Base-by-base conservation (phyloP, 2,797 vertebrate species). In the Chelonia mydas region DNA sequence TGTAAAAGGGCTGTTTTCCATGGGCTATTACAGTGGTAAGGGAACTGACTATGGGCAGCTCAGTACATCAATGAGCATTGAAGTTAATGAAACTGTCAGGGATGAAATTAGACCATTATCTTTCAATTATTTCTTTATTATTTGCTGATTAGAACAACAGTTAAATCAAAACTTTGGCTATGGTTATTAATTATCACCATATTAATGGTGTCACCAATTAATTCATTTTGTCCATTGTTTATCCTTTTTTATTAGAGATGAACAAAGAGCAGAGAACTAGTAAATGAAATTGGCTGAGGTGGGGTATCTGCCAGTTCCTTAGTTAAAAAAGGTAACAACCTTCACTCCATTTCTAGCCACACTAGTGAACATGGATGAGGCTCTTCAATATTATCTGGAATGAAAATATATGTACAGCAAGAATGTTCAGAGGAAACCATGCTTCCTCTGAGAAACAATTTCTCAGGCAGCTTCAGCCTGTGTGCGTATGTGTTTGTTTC, bases 391-490 rank as follows among this genome's bases (percentile, higher is more conserved):
- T 50, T 72, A 72, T 21, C n/a, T 41, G 3, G 3, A 65, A 80
- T 54, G 23, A 90, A 94, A 94, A 57, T 31, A 4, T 3, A 9
- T 7, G 8, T 57, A 49, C 21, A 84, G 83, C 10, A 31, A 91
- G 54, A 1, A 1, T 53, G 2, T 41, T 7, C 5, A 90, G 13
- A 55, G 27, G 11, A 90, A 86, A 15, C n/a, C 0, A 0, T 12
- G 1, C n/a, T 78, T 51, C 2, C 31, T 54, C 54, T 83, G 37
- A 21, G 92, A 89, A 89, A 68, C 72, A 59, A 5, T 0, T 27
- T 82, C 9, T 37, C n/a, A 37, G n/a, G n/a, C 33, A 68, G n/a
- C 5, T n/a, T n/a, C 61, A n/a, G 61, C 61, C 1, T 19, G 0
- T 12, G 82, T 65, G 3, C 65, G 15, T 61, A 25, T 31, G 1